Conservation (phyloP, 2,797 vertebrate species). For the Bufotes viridis region DNA sequence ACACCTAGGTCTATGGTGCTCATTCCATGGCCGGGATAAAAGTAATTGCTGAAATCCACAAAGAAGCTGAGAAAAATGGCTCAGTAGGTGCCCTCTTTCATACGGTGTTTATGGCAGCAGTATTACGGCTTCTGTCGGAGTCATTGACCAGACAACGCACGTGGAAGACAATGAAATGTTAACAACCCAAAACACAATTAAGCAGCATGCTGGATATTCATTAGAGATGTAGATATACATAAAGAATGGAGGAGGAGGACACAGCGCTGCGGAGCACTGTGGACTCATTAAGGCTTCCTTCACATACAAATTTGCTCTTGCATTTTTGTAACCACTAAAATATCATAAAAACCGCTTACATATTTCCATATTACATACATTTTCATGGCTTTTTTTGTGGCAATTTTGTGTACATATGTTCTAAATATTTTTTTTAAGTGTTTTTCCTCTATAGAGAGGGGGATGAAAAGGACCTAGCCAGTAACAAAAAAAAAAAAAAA, state of each 20-base stretch:
- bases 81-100: not conserved
- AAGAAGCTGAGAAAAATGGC: not conserved
- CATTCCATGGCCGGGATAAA: not conserved
- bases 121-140: not conserved
- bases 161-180: slow-evolving; percentile 27
- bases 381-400: no score
- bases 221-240: slow-evolving; percentile 9
- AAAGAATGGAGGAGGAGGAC: not conserved
- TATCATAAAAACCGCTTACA: no score
- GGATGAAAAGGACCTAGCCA: no score
- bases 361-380: no score
- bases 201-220: slow-evolving; percentile 32
- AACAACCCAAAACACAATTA: slow-evolving; percentile 42
- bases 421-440: no score
- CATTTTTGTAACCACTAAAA: no score
- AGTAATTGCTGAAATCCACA: slow-evolving; percentile 24
- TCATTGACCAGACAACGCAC: not conserved
- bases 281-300: not conserved
- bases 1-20: not conserved
- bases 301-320: no score
- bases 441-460: no score
- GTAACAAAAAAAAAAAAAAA: no score
- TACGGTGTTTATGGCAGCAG: not conserved
- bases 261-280: not conserved
- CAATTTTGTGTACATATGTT: no score